A percentile compares a stretch with the other conserved stretches of the same genome.
These are phyloP conservation scores for Clangula hyemalis DNA, from an alignment of 2,797 vertebrate species.

Conservation along the genomic window DNA sequence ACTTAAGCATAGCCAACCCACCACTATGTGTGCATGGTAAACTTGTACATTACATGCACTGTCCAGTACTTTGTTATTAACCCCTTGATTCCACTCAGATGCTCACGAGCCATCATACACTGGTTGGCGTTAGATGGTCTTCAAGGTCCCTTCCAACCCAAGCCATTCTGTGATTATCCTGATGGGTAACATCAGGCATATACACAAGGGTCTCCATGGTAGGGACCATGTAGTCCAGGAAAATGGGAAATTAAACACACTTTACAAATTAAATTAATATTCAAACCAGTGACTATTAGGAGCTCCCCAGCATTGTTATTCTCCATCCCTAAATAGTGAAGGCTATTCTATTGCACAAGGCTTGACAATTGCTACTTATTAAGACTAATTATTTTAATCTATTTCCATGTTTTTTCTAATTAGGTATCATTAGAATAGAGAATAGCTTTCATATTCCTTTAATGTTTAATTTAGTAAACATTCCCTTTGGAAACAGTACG, in stretches of 20 bases:
- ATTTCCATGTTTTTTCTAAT: slow-evolving; percentile 47
- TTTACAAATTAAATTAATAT: slow-evolving; percentile 16
- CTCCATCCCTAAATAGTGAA: neutral
- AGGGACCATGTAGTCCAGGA: neutral
- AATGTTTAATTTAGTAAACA: slow-evolving; percentile 60
- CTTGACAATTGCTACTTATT: slow-evolving; percentile 50
- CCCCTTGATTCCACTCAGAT: neutral
- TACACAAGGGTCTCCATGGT: neutral
- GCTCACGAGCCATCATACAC: neutral
- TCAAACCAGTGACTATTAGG: slow-evolving; percentile 3
- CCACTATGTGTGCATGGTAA: neutral
- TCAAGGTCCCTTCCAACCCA: too few relatives aligned
- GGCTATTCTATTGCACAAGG: slow-evolving; percentile 37
- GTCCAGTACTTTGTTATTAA: neutral
- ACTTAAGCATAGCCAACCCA: neutral
- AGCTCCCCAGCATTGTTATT: neutral
- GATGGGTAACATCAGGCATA: neutral
- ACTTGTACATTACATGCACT: neutral
- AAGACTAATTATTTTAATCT: slow-evolving; percentile 64
- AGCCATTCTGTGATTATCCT: neutral
- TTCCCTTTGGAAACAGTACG: slow-evolving; percentile 32
- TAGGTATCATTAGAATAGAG: slow-evolving; percentile 42
- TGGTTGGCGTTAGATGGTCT: too few relatives aligned
- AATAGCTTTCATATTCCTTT: slow-evolving; percentile 49
- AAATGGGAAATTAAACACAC: neutral